phyloP scores from a whole-genome alignment of 30 jellyfish, hydroid and myxozoan genomes.

The Calvadosia cruxmelitensis region DNA sequence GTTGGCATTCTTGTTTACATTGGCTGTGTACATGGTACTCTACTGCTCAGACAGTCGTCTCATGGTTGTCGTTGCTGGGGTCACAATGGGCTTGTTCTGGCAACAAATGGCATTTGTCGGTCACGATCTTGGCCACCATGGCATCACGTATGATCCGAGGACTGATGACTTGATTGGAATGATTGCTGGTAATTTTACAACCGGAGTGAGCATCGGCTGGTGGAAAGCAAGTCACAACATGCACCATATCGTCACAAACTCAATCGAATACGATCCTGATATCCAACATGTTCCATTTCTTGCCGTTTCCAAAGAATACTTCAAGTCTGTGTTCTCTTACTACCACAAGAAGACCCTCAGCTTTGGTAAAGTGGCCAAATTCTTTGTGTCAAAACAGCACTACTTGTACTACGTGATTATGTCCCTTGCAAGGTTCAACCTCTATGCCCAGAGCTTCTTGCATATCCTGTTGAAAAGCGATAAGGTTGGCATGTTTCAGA shows the following conservation, averaged over 20 bases:
- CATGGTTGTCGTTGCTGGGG: conserved; percentile 38
- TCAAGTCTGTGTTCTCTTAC: conserved; percentile 54
- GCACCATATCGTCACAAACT: conserved; percentile 82
- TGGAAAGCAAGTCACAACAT: conserved; percentile 85
- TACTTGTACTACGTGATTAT: conserved; percentile 60
- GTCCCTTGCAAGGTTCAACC: conserved; percentile 82
- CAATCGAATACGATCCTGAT: conserved; percentile 82
- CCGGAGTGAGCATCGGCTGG: conserved; percentile 92
- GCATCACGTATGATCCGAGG: conserved; percentile 53
- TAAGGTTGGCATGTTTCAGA: conserved; percentile 10
- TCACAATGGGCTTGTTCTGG: conserved; percentile 75
- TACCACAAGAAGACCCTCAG: conserved; percentile 50
- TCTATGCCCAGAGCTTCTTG: conserved; percentile 76
- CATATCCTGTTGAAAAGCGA: conserved; percentile 12
- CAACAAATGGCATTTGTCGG: conserved; percentile 97
- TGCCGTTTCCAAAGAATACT: conserved; percentile 67
- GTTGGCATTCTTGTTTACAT: conserved; percentile 24
- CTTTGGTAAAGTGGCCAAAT: conserved; percentile 42
- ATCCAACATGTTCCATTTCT: conserved; percentile 84
- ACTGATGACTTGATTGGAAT: conserved; percentile 53
- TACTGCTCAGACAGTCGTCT: conserved; percentile 18
- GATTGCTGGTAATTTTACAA: conserved; percentile 58
- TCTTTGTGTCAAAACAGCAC: conserved; percentile 61
- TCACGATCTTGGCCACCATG: conserved; percentile 94
- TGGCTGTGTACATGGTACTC: conserved; percentile 13